Conservation (phyloP, 2,113 vertebrate species). For the Apteryx owenii region DNA sequence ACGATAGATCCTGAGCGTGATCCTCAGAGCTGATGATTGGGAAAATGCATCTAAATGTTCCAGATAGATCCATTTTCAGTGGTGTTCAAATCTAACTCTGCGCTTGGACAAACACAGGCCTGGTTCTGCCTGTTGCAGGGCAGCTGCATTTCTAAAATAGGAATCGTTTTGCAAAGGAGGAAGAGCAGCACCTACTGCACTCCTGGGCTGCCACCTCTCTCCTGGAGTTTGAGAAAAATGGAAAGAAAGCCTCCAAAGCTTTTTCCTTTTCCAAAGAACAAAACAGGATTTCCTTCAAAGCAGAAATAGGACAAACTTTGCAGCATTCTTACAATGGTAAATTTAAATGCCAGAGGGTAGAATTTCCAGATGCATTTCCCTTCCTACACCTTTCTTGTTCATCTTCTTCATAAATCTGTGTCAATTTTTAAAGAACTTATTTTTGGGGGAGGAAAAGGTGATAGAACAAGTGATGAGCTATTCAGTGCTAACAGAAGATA, state of each 20-base stretch:
- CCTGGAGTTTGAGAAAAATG: background rate
- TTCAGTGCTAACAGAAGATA: slow-evolving; percentile 41
- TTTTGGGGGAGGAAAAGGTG: background rate
- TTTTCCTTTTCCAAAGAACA: background rate
- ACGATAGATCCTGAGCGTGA: background rate
- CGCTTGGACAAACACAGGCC: background rate
- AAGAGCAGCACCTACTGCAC: background rate
- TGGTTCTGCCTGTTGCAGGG: background rate
- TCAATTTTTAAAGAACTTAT: slow-evolving; percentile 46
- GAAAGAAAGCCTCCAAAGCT: background rate
- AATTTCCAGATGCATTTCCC: slow-evolving; percentile 40
- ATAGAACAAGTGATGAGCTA: slow-evolving; percentile 50
- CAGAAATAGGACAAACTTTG: slow-evolving; percentile 1
- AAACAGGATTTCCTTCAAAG: slow-evolving; percentile 13
- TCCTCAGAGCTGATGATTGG: background rate
- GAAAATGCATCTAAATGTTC: background rate
- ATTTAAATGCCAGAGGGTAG: slow-evolving; percentile 15
- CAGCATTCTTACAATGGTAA: background rate
- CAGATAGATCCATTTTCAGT: background rate
- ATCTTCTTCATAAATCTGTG: slow-evolving; percentile 37
- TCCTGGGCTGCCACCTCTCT: background rate
- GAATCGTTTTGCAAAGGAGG: background rate
- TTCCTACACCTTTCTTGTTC: slow-evolving; percentile 48
- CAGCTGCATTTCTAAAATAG: background rate
- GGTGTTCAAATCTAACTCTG: background rate